Evolutionary conservation across 2,888 invertebrate genomes (phyloP).

Genomic region (Myopa testacea): DNA sequence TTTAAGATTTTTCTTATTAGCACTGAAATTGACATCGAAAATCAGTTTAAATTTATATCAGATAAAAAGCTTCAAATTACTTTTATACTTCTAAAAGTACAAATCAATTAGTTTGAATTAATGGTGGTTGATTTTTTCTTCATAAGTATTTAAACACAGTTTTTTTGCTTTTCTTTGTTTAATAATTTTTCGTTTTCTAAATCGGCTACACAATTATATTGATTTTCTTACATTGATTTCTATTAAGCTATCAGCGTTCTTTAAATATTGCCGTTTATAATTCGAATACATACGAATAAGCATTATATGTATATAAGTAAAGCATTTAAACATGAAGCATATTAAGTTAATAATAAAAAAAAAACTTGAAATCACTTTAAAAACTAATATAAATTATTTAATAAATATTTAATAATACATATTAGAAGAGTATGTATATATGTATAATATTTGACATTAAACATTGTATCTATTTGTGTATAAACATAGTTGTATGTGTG

Average conservation of each 20-base stretch:
- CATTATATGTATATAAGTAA: neutral
- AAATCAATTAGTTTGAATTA: no score
- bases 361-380: neutral
- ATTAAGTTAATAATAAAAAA: neutral
- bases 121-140: no score
- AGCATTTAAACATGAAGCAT: neutral
- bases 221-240: constrained; percentile 24
- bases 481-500: no score
- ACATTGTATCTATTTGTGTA: no score
- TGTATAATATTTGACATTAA: no score
- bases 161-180: constrained; percentile 12
- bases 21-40: no score
- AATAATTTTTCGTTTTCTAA: constrained; percentile 28
- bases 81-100: no score
- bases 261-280: constrained; percentile 1
- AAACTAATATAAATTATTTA: neutral
- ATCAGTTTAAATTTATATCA: no score
- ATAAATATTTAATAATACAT: neutral
- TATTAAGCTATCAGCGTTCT: constrained; percentile 24
- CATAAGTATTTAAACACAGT: neutral
- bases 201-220: constrained; percentile 34
- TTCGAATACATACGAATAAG: neutral
- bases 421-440: no score
- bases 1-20: no score
- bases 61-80: no score